Conservation (phyloP, 2,113 vertebrate genomes). For the Rana temporaria region DNA sequence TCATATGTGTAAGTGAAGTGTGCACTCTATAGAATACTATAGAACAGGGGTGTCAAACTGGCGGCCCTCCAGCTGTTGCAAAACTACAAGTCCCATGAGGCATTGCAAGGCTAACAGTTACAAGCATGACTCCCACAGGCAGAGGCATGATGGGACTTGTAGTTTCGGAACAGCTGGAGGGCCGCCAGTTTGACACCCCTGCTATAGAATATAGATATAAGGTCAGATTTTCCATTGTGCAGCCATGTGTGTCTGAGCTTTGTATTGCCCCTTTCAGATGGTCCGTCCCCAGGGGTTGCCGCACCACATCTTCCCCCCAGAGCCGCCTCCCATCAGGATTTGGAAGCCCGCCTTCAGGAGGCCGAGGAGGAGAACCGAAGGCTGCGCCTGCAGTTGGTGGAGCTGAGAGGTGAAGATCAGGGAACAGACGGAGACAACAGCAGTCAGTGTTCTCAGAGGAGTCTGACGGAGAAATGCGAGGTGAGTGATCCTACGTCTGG, state of each 20-base stretch:
- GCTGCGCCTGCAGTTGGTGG: constrained; percentile 82
- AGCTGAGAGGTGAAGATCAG: constrained; percentile 70
- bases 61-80: too few relatives aligned
- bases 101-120: too few relatives aligned
- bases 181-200: too few relatives aligned
- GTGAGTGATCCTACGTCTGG: constrained; percentile 64
- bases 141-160: too few relatives aligned
- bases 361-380: constrained; percentile 88
- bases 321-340: constrained; percentile 75
- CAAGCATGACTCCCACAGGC: too few relatives aligned
- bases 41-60: too few relatives aligned
- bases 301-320: constrained; percentile 1
- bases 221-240: too few relatives aligned
- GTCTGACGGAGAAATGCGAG: constrained; percentile 86
- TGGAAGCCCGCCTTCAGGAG: constrained; percentile 89
- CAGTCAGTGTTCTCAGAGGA: constrained; percentile 78
- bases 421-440: constrained; percentile 74
- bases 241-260: neutral
- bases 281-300: neutral
- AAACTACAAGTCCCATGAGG: too few relatives aligned
- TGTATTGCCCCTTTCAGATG: constrained; percentile 1
- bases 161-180: too few relatives aligned
- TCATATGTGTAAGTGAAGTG: too few relatives aligned
- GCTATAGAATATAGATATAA: too few relatives aligned
- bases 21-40: too few relatives aligned